These are phyloP conservation scores for Plodia interpunctella DNA, from an alignment of 1,140 invertebrate species.

Conservation along the genomic window DNA sequence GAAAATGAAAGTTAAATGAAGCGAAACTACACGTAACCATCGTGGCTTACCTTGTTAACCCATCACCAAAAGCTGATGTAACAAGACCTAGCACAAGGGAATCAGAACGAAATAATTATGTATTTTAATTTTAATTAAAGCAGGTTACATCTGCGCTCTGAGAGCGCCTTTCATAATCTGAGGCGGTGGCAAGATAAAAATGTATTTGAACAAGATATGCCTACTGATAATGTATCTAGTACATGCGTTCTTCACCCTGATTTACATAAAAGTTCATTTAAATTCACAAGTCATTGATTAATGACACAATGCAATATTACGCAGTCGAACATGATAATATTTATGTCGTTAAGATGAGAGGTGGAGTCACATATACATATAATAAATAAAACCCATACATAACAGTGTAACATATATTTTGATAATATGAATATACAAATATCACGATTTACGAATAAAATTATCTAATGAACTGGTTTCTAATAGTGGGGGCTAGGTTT, in stretches of 20 bases:
- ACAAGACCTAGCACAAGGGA: conserved; percentile 22
- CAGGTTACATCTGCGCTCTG: conserved; percentile 23
- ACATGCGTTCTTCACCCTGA: conserved; percentile 18
- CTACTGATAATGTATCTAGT: conserved; percentile 47
- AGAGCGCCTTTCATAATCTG: conserved; percentile 34
- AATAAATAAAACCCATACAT: conserved; percentile 68
- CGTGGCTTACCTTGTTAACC: conserved; percentile 62
- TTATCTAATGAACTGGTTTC: conserved; percentile 17
- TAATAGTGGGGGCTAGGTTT: conserved; percentile 19
- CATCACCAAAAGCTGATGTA: conserved; percentile 65
- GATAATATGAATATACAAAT: conserved; percentile 70
- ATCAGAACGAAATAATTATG: conserved; percentile 10
- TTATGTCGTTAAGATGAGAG: conserved; percentile 18
- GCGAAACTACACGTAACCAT: conserved; percentile 36
- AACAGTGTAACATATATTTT: conserved; percentile 74
- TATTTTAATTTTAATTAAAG: conserved; percentile 12
- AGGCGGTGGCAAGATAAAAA: conserved; percentile 41
- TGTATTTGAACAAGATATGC: conserved; percentile 56
- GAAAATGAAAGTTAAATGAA: conserved; percentile 52
- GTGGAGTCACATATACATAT: conserved; percentile 35
- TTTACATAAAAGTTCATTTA: conserved; percentile 15
- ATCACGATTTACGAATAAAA: conserved; percentile 55
- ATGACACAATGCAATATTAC: not conserved
- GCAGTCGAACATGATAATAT: conserved; percentile 4
- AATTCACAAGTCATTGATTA: conserved; percentile 10